A percentile compares a stretch with the other conserved stretches of the same genome.
These are phyloP conservation scores for Dichetophora obliterata DNA, from an alignment of 2,888 invertebrate genomes.

Conservation along the genomic window DNA sequence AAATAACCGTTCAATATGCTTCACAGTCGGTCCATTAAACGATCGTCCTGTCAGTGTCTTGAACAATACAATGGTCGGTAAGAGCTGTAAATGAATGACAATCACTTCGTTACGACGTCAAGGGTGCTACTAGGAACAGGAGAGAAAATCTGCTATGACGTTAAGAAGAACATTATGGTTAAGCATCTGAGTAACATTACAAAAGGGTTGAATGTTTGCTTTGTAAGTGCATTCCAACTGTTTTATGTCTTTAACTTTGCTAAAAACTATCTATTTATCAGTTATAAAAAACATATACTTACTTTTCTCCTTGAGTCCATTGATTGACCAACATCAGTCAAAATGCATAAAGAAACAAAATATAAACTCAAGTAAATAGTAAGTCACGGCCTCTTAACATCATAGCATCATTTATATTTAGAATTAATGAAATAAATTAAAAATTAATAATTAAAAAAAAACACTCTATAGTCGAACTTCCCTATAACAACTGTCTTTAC, in stretches of 20 bases:
- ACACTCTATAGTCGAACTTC: no score
- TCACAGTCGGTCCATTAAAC: conserved; percentile 20
- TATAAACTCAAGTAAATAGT: no score
- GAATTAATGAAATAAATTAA: no score
- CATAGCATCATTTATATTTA: no score
- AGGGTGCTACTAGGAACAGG: neutral
- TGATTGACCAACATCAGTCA: no score
- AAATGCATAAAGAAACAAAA: no score
- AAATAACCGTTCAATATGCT: conserved; percentile 23
- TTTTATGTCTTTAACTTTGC: neutral
- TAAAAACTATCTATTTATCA: neutral
- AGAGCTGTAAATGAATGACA: neutral
- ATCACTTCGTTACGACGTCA: neutral
- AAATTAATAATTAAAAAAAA: no score
- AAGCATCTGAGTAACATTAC: neutral
- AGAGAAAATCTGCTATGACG: neutral
- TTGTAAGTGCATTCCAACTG: neutral
- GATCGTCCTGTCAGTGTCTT: neutral
- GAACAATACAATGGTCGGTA: neutral
- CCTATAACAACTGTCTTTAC: no score
- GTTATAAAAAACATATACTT: no score
- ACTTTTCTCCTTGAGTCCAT: no score
- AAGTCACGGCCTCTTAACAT: no score
- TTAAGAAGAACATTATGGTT: neutral
- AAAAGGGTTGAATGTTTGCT: neutral